Base-by-base conservation (phyloP, 2,113 vertebrate species). In the Pollimyrus isidori region DNA sequence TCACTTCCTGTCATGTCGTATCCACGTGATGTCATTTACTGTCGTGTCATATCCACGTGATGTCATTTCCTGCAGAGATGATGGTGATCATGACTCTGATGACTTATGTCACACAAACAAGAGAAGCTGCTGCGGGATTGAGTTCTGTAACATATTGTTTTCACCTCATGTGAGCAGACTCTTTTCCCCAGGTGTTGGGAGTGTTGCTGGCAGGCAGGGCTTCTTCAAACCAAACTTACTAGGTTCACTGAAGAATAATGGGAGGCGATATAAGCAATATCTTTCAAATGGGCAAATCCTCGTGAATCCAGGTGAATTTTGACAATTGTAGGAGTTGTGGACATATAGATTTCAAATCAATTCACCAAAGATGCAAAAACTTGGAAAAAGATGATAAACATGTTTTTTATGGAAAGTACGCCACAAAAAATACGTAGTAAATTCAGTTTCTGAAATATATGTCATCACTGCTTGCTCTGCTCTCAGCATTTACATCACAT, bases 401-500 rank as follows among this genome's bases (percentile, higher is more conserved):
- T 76, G 13, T 76, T 39, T 39, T 30, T 39, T 15, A 4, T 76
- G 30, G 30, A 35, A 39, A 17, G 3, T 76, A 39, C 65, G 17
- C 15, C 17, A 2, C 11, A 76, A 76, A 76, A 39, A 42, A 39
- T 76, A 19, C 35, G 15, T 42, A 76, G 35, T 76, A 76, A 35
- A 39, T 39, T 13, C 11, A 19, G 7, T 30, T 30, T 65, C 23
- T 13, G 13, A 80, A 80, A 42, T 13, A 15, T 83, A 46, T 46
- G 45, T 88, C 58, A 49, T 87, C 35, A 11, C 49, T 0, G 17
- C 85, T 4, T 21, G 13, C 15, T 52, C 50, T 39, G 49, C 26
- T 92, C 91, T 92, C 90, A 89, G 87, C 86, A 19, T 76, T 93
- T 93, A 93, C 90, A 89, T 94, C 93, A 94, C 86, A 89, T 95